Base-by-base conservation (phyloP, 2,888 invertebrate species). In the Bombyx huttoni region DNA sequence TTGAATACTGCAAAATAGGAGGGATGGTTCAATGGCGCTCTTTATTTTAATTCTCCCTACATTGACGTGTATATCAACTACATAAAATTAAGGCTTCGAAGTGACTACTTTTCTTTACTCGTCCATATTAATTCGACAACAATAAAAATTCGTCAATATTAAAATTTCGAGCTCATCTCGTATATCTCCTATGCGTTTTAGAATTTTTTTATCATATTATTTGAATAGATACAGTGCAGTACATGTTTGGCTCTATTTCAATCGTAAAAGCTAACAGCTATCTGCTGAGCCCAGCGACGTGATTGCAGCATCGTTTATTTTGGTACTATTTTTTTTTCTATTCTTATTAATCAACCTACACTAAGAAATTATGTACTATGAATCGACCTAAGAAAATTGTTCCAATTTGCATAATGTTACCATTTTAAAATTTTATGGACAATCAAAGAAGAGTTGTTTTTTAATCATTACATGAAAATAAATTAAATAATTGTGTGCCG, bases 351-450 rank as follows among this genome's bases (percentile, higher is more conserved):
- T 40, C 40, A 40, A 40, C 40, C 40, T 40, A 40, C 40, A 12
- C 24, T 24, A 24, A 40, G 12, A 12, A 40, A 40, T 40, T 62
- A 61, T 59, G 63, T 54, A 55, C 60, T 56, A 56, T 60, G 57
- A 68, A 65, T 67, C 61, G 58, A 64, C 58, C 60, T 68, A 62
- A 59, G 64, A 63, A 73, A 70, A 71, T 66, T 63, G 61, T 64
- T 68, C 65, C 58, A 63, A 75, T 80, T 75, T 76, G 68, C 72
- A 76, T 77, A 75, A 73, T 75, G 69, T 75, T 73, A 67, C 73
- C 73, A 65, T 74, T 79, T 80, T 76, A 50, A 54, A 72, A 75
- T 79, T 77, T 78, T 79, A 79, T 75, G 73, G 75, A 64, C 67
- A 65, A 76, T 78, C 60, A 73, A 64, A 63, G 58, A 65, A 63